These are phyloP conservation scores for Prolemur simus DNA, from an alignment of 2,113 vertebrate species.

Conservation along the genomic window DNA sequence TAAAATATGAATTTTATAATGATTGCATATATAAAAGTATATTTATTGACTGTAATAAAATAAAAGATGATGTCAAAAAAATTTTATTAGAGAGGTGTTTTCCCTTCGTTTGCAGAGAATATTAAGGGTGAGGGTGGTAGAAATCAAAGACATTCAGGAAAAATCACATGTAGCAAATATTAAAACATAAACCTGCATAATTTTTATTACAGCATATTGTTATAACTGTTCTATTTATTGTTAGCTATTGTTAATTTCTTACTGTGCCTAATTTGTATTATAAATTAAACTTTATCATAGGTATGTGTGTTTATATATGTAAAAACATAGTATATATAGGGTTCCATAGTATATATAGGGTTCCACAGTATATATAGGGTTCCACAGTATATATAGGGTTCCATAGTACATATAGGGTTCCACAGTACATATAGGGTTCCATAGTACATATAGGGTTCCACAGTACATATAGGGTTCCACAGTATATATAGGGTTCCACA, in stretches of 20 bases:
- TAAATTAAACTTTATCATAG: background rate
- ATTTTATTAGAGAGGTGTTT: background rate
- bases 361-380: background rate
- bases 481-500: no score
- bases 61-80: background rate
- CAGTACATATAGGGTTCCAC: no score
- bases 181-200: background rate
- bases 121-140: background rate
- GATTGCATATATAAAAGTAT: constrained; percentile 26
- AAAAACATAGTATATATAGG: background rate
- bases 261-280: background rate
- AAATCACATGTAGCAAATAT: background rate
- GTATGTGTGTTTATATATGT: background rate
- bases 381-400: no score
- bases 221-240: background rate
- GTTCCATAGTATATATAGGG: no score
- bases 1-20: constrained; percentile 14
- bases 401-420: no score
- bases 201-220: background rate
- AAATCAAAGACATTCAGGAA: background rate
- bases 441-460: no score
- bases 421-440: no score
- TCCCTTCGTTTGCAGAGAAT: background rate
- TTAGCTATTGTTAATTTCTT: background rate
- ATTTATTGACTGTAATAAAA: constrained; percentile 54